phyloP scores from a whole-genome alignment of 1,140 invertebrate species.

The Lepidurus arcticus region DNA sequence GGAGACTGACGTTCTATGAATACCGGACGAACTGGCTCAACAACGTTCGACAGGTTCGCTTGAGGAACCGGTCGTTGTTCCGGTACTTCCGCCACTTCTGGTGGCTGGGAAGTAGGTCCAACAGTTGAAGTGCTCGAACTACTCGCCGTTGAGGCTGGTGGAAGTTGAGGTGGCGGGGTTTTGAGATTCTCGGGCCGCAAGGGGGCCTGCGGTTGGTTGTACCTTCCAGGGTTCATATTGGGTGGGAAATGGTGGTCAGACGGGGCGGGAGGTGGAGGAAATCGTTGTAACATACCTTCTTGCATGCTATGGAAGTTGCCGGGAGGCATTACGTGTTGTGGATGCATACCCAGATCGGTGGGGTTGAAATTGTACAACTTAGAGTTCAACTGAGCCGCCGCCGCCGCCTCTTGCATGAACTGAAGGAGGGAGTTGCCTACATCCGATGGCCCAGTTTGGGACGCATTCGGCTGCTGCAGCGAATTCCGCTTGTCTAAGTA shows the following conservation, averaged over 20 bases:
- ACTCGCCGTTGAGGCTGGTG: neutral
- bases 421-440: neutral
- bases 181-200: neutral
- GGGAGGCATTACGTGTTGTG: constrained; percentile 24
- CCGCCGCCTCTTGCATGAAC: constrained; percentile 5
- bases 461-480: constrained; percentile 20
- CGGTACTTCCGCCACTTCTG: constrained; percentile 24
- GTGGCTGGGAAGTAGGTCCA: neutral
- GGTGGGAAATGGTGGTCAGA: constrained; percentile 37
- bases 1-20: neutral
- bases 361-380: constrained; percentile 30
- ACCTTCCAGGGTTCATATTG: constrained; percentile 24
- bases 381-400: constrained; percentile 29
- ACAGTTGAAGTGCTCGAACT: neutral
- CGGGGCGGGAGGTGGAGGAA: constrained; percentile 25
- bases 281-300: neutral
- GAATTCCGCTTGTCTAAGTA: neutral
- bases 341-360: constrained; percentile 29
- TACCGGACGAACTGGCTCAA: neutral
- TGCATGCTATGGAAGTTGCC: neutral
- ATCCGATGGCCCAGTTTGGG: neutral
- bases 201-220: neutral
- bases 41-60: neutral
- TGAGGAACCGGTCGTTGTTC: too few species aligned
- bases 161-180: neutral